phyloP scores from a whole-genome alignment of 1,140 invertebrate genomes.

The Neodiprion fabricii region DNA sequence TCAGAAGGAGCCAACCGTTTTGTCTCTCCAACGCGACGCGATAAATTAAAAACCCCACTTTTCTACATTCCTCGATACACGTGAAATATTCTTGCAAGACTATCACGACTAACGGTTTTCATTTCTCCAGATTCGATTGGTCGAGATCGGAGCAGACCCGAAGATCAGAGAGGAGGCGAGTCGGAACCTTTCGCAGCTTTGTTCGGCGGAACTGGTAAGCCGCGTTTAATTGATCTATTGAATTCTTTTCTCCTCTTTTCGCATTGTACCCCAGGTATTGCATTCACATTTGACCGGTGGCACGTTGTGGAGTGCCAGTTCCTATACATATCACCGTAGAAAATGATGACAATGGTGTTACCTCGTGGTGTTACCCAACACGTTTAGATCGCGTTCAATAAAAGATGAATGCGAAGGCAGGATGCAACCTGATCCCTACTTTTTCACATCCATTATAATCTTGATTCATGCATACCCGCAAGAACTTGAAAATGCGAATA shows the following conservation, averaged over 20 bases:
- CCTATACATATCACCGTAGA: not conserved
- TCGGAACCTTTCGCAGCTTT: conserved; percentile 44
- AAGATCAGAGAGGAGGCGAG: conserved; percentile 45
- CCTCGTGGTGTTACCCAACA: conserved; percentile 3
- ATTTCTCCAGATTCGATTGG: conserved; percentile 44
- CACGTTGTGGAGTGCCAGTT: not conserved
- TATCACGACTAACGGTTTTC: not conserved
- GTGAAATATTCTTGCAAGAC: too few species aligned
- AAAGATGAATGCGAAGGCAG: not conserved
- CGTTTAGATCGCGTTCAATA: not conserved
- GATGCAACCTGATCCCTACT: not conserved
- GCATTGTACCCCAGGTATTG: not conserved
- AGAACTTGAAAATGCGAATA: conserved; percentile 17
- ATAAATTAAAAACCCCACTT: too few species aligned
- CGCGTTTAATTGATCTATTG: conserved; percentile 8
- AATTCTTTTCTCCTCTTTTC: not conserved
- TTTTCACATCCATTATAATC: conserved; percentile 1
- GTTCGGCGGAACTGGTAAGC: conserved; percentile 51
- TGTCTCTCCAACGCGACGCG: too few species aligned
- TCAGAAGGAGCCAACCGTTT: too few species aligned
- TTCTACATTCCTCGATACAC: too few species aligned
- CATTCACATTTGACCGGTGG: not conserved
- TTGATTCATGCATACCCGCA: not conserved
- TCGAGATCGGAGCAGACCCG: conserved; percentile 44
- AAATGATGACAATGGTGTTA: conserved; percentile 8